phyloP scores from a whole-genome alignment of 2,797 vertebrate species.

The Lateolabrax maculatus region DNA sequence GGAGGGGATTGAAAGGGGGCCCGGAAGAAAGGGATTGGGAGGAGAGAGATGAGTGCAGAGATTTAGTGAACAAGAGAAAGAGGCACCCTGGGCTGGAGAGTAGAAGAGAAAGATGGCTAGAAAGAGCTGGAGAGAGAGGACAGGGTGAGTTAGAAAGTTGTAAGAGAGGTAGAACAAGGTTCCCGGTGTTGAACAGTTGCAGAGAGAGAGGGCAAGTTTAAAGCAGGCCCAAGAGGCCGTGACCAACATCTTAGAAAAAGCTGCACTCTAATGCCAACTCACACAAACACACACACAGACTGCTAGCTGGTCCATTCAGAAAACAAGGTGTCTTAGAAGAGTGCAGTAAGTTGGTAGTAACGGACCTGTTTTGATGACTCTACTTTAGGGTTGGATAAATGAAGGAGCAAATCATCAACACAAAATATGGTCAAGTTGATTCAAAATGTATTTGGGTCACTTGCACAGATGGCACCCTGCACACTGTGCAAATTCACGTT shows the following conservation, averaged over 20 bases:
- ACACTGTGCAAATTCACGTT: background rate
- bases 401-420: background rate
- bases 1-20: conserved; percentile 66
- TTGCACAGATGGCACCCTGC: background rate
- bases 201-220: conserved; percentile 43
- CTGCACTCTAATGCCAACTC: conserved; percentile 65
- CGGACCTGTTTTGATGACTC: conserved; percentile 22
- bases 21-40: conserved; percentile 64
- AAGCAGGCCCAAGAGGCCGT: conserved; percentile 65
- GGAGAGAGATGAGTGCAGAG: conserved; percentile 64
- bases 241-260: conserved; percentile 67
- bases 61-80: conserved; percentile 55
- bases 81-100: conserved; percentile 47
- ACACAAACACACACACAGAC: conserved; percentile 34
- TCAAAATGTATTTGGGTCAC: background rate
- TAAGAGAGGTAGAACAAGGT: conserved; percentile 63
- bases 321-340: conserved; percentile 29
- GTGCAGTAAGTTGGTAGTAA: conserved; percentile 3
- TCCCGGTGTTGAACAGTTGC: conserved; percentile 57
- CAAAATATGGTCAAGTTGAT: background rate
- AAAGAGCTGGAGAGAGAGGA: conserved; percentile 5
- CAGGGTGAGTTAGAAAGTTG: conserved; percentile 36
- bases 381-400: background rate
- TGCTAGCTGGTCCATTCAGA: conserved; percentile 36
- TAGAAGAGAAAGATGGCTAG: conserved; percentile 39